phyloP scores from a whole-genome alignment of 2,888 invertebrate genomes.

The Cosmia pyralina region DNA sequence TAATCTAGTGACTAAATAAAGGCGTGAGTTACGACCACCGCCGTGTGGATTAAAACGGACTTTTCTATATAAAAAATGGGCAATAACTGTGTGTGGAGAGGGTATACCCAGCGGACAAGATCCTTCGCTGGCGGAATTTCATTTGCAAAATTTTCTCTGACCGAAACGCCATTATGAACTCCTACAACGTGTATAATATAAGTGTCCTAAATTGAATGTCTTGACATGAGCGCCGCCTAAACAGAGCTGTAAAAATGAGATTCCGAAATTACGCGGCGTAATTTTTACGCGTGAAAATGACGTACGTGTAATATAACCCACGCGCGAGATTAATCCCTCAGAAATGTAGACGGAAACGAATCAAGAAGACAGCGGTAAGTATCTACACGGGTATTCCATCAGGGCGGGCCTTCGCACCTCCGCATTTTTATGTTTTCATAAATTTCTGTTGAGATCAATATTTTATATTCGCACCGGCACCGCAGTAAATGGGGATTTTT shows the following conservation, averaged over 20 bases:
- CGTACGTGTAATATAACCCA: slow-evolving; percentile 65
- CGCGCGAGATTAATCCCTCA: slow-evolving; percentile 70
- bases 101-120: slow-evolving; percentile 73
- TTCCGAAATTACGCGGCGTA: slow-evolving; percentile 65
- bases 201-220: slow-evolving; percentile 71
- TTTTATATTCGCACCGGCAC: slow-evolving; percentile 85
- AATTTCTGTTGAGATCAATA: slow-evolving; percentile 88
- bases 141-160: slow-evolving; percentile 81
- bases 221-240: slow-evolving; percentile 62
- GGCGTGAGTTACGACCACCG: slow-evolving; percentile 78
- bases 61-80: slow-evolving; percentile 82
- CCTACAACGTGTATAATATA: slow-evolving; percentile 69
- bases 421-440: slow-evolving; percentile 88
- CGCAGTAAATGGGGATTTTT: slow-evolving; percentile 80
- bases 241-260: slow-evolving; percentile 63
- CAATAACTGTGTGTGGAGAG: slow-evolving; percentile 78
- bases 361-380: slow-evolving; percentile 70
- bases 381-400: slow-evolving; percentile 82
- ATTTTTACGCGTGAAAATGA: slow-evolving; percentile 67
- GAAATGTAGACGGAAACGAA: slow-evolving; percentile 66
- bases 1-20: slow-evolving; percentile 84
- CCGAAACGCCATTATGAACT: slow-evolving; percentile 76
- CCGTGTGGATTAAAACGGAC: slow-evolving; percentile 81
- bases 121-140: slow-evolving; percentile 79
- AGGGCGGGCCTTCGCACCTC: slow-evolving; percentile 80